phyloP scores from a whole-genome alignment of 2,113 vertebrate species.

The Corydoras sp. region DNA sequence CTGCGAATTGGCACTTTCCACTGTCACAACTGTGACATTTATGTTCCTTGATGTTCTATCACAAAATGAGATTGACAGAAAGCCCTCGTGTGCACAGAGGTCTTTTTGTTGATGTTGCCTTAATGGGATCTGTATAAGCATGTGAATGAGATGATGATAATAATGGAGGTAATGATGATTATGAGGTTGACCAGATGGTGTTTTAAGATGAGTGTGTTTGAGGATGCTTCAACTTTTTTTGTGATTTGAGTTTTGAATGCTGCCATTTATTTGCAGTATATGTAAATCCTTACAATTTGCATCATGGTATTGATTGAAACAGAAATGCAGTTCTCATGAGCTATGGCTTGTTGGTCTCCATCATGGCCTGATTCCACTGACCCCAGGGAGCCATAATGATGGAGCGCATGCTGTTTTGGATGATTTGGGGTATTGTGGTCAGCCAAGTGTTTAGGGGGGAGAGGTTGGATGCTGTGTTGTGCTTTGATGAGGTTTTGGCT shows the following conservation, averaged over 20 bases:
- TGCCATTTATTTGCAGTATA: slow-evolving; percentile 1
- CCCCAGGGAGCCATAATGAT: neutral
- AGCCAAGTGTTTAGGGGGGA: slow-evolving; percentile 3
- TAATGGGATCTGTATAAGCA: slow-evolving; percentile 33
- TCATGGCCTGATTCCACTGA: neutral
- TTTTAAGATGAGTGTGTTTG: slow-evolving; percentile 20
- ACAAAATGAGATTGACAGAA: slow-evolving; percentile 24
- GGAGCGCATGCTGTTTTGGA: neutral
- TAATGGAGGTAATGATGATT: neutral
- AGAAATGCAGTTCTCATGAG: neutral
- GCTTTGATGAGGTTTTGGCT: neutral
- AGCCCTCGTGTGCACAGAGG: slow-evolving; percentile 18
- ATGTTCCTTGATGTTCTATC: slow-evolving; percentile 22
- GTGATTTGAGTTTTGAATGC: slow-evolving; percentile 12
- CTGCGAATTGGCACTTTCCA: slow-evolving; percentile 27
- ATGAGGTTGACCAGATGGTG: slow-evolving; percentile 1
- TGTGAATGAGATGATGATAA: slow-evolving; percentile 11
- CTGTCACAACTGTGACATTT: slow-evolving; percentile 11
- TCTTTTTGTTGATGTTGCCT: slow-evolving; percentile 45
- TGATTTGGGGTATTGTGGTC: neutral
- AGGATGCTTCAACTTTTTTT: slow-evolving; percentile 29
- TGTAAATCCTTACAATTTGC: slow-evolving; percentile 17
- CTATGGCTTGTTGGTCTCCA: slow-evolving; percentile 1
- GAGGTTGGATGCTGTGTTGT: slow-evolving; percentile 5
- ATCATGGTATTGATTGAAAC: slow-evolving; percentile 9